Conservation (phyloP, 2,888 invertebrate species). For the Nipponacmea schrenckii region DNA sequence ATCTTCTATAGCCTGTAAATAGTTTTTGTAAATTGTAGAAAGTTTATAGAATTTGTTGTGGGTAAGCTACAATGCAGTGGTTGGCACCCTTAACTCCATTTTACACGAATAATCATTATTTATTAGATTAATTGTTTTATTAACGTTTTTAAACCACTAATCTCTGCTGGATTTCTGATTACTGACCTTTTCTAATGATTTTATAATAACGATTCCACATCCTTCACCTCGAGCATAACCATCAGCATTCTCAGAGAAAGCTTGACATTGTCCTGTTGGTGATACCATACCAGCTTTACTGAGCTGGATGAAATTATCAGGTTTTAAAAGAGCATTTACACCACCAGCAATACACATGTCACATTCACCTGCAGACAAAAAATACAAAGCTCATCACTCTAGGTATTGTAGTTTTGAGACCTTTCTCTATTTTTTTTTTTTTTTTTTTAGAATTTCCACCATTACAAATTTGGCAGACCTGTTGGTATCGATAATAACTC, state of each 20-base stretch:
- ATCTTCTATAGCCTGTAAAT: conserved; percentile 34
- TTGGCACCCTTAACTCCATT: too few relatives aligned
- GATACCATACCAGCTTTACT: conserved; percentile 50
- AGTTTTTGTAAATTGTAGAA: too few relatives aligned
- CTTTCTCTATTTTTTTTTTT: too few relatives aligned
- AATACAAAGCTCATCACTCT: background rate
- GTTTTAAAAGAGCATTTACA: conserved; percentile 36
- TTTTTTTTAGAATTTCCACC: too few relatives aligned
- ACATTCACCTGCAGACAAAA: conserved; percentile 34
- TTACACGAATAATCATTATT: too few relatives aligned
- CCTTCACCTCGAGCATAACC: conserved; percentile 54
- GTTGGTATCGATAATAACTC: too few relatives aligned
- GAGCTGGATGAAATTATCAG: conserved; percentile 34
- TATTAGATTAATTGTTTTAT: too few relatives aligned
- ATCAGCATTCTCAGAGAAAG: conserved; percentile 47
- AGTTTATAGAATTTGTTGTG: background rate
- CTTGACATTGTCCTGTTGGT: conserved; percentile 44
- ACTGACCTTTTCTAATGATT: conserved; percentile 36
- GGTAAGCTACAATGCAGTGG: background rate
- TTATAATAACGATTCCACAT: conserved; percentile 49
- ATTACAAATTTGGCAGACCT: too few relatives aligned
- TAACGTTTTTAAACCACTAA: too few relatives aligned
- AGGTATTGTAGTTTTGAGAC: too few relatives aligned
- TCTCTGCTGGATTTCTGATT: too few relatives aligned
- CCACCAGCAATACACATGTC: conserved; percentile 35